Evolutionary conservation across 2,888 invertebrate species (phyloP), one percentile per base, ranked within the genome.

Genomic region (Drosophila setosimentum): DNA sequence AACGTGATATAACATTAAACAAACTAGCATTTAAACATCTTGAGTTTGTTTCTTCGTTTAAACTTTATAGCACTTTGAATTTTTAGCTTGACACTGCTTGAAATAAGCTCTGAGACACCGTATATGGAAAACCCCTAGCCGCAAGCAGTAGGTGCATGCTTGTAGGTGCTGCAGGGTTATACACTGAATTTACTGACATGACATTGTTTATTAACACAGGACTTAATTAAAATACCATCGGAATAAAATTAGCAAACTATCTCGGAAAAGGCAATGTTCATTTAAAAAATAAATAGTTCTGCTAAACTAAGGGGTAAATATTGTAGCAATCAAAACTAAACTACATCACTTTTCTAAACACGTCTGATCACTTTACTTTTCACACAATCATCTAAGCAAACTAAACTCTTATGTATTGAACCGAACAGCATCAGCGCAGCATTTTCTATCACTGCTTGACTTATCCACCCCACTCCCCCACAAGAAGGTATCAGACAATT

Each of bases 121-220:
- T n/a, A n/a, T n/a, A n/a, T n/a, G n/a, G 40, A 24, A 18, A 16
- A 13, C 8, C 30, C 24, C 33, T 21, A 40, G 50, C 32, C 10
- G 33, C 11, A 55, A 29, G 21, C 16, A 30, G 2, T 11, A 37
- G 49, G 30, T 37, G 29, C 29, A 45, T 45, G 33, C 11, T 45
- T 3, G n/a, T 32, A 16, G 37, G n/a, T 40, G 64, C 33, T 45
- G 33, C 29, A 30, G 24, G 40, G 21, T 65, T 42, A 33, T 42
- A 30, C 18, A 42, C 18, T 29, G 3, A 30, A 53, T 21, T 48
- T 35, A 21, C 30, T 53, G 53, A 18, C 7, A 27, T 33, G 13
- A 13, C 21, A n/a, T 18, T 29, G 18, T n/a, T n/a, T n/a, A n/a
- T n/a, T n/a, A n/a, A 2, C 13, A 45, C 24, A 24, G 8, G 7